phyloP scores from a whole-genome alignment of 2,113 vertebrate species.

The Ranitomeya variabilis region DNA sequence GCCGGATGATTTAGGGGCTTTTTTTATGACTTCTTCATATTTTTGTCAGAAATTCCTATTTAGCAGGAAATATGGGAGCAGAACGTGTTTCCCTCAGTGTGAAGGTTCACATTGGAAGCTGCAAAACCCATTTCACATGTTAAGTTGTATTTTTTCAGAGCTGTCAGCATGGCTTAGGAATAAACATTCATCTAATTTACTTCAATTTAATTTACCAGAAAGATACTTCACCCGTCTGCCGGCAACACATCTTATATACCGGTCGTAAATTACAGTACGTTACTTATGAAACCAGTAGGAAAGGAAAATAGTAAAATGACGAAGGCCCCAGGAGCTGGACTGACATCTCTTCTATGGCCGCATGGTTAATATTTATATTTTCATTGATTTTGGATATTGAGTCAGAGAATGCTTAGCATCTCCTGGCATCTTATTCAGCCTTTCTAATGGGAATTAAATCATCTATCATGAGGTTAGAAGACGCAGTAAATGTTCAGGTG shows the following conservation, averaged over 20 bases:
- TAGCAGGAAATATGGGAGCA: neutral
- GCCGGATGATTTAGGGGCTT: neutral
- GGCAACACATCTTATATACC: conserved; percentile 13
- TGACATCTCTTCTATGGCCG: neutral
- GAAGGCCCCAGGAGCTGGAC: neutral
- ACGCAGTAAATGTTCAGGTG: too few species aligned
- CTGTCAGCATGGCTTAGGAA: conserved; percentile 8
- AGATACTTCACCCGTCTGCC: conserved; percentile 16
- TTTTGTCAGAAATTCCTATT: neutral
- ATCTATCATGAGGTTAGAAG: neutral
- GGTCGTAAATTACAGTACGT: conserved; percentile 26
- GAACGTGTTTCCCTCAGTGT: neutral
- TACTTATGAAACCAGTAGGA: conserved; percentile 11
- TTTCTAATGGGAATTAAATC: neutral
- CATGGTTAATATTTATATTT: neutral
- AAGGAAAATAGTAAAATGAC: neutral
- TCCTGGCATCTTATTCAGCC: neutral
- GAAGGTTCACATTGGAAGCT: neutral
- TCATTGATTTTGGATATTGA: neutral
- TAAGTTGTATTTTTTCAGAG: neutral
- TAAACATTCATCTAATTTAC: conserved; percentile 21
- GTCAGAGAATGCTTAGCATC: neutral
- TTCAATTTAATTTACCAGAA: conserved; percentile 40
- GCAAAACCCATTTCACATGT: conserved; percentile 14
- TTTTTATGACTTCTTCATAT: neutral